phyloP scores from a whole-genome alignment of 2,113 vertebrate genomes.

The Cairina moschata region DNA sequence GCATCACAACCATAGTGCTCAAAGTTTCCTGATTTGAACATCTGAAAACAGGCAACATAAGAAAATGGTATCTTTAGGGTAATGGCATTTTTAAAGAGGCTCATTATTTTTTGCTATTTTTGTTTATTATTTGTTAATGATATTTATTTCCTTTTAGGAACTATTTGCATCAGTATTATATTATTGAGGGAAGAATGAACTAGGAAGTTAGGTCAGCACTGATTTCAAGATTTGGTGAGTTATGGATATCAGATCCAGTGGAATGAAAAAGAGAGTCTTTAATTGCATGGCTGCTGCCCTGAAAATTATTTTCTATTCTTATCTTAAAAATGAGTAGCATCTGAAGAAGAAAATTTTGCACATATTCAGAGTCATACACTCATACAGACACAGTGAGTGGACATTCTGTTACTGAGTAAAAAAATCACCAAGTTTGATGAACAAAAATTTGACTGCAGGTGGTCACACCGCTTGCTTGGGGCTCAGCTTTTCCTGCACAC shows the following conservation, averaged over 20 bases:
- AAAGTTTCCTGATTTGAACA: background rate
- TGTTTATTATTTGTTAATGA: background rate
- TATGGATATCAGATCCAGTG: background rate
- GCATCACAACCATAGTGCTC: background rate
- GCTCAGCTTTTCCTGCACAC: background rate
- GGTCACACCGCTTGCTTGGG: background rate
- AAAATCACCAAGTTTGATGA: background rate
- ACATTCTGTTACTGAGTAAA: background rate
- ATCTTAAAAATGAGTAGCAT: background rate
- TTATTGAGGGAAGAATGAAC: background rate
- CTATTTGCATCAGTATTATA: background rate
- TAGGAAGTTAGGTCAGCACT: background rate
- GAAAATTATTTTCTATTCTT: background rate
- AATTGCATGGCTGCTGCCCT: background rate
- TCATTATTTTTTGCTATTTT: background rate
- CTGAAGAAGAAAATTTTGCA: background rate
- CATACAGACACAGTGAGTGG: background rate
- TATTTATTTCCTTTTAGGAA: background rate
- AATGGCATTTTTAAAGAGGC: background rate
- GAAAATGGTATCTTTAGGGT: background rate
- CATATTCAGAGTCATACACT: background rate
- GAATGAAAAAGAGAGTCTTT: background rate
- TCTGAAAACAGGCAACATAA: background rate
- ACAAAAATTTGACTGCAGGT: background rate
- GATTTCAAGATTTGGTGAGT: background rate